These are phyloP conservation scores for Danionella dracula DNA, from an alignment of 2,797 vertebrate species.

Conservation along the genomic window DNA sequence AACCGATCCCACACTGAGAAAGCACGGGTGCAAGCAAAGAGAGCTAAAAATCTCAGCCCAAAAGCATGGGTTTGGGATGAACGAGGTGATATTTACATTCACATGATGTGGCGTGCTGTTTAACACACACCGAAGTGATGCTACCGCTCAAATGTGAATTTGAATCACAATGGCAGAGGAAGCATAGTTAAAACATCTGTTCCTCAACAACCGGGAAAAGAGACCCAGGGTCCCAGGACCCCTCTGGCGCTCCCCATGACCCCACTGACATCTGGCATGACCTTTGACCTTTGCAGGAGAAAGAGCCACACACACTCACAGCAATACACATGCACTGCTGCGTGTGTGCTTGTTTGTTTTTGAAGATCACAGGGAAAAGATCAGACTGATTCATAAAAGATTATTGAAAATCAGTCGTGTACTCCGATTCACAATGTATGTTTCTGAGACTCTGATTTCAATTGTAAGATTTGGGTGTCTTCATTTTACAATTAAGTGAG, in stretches of 20 bases:
- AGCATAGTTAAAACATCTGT: slow-evolving; percentile 40
- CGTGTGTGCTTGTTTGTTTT: slow-evolving; percentile 32
- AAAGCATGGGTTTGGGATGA: slow-evolving; percentile 9
- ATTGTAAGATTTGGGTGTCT: too few relatives aligned
- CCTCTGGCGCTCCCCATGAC: slow-evolving; percentile 34
- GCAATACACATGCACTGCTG: neutral
- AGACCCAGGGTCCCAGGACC: slow-evolving; percentile 48
- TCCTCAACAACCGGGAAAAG: slow-evolving; percentile 35
- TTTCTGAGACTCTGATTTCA: slow-evolving; percentile 20
- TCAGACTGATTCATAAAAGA: slow-evolving; percentile 40
- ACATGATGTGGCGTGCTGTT: neutral
- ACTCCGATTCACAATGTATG: slow-evolving; percentile 9
- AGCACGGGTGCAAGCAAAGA: slow-evolving; percentile 18
- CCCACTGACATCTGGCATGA: slow-evolving; percentile 29
- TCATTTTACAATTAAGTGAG: slow-evolving; percentile 27
- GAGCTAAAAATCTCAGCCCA: neutral
- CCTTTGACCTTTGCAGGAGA: slow-evolving; percentile 38
- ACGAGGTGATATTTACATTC: neutral
- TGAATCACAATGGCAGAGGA: slow-evolving; percentile 4
- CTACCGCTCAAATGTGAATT: slow-evolving; percentile 3
- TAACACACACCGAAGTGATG: neutral
- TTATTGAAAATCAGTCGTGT: neutral
- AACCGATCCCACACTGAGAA: slow-evolving; percentile 25
- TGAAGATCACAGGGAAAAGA: slow-evolving; percentile 35
- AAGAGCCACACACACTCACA: slow-evolving; percentile 8